These are phyloP conservation scores for Manis pentadactyla DNA, from an alignment of 2,797 vertebrate genomes.

Conservation along the genomic window DNA sequence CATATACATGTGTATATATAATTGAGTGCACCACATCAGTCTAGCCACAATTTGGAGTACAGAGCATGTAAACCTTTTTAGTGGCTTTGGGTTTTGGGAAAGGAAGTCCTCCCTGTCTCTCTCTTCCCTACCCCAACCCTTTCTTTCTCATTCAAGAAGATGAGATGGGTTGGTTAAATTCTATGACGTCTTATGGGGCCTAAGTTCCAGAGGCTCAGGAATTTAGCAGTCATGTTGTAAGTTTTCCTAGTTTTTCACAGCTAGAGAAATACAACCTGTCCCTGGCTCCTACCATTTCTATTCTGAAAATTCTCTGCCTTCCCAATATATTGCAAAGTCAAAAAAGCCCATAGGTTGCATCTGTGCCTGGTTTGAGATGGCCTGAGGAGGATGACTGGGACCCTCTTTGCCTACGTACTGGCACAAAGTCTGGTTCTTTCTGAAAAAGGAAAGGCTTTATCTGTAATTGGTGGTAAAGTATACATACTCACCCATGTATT, in stretches of 20 bases:
- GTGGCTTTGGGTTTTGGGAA: background rate
- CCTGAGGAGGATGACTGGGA: too few species aligned
- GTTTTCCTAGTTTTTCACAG: background rate
- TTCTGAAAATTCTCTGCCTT: background rate
- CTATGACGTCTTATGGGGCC: background rate
- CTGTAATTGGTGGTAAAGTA: background rate
- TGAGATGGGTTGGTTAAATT: background rate
- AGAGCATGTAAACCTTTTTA: background rate
- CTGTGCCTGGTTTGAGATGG: background rate
- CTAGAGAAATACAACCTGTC: background rate
- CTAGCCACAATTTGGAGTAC: background rate
- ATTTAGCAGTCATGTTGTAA: background rate
- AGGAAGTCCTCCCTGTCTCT: background rate
- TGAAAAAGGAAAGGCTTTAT: background rate
- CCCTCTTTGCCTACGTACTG: background rate
- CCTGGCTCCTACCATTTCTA: background rate
- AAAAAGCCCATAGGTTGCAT: accelerated
- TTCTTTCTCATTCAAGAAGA: background rate
- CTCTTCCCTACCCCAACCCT: background rate
- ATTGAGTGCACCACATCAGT: background rate
- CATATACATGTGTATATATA: background rate
- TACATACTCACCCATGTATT: background rate
- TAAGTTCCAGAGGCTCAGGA: background rate
- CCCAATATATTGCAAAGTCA: background rate
- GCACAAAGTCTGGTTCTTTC: background rate